A percentile compares a stretch with the other conserved stretches of the same genome.
These are phyloP conservation scores for Megaceryle torquata DNA, from an alignment of 2,113 vertebrate species.

Conservation along the genomic window DNA sequence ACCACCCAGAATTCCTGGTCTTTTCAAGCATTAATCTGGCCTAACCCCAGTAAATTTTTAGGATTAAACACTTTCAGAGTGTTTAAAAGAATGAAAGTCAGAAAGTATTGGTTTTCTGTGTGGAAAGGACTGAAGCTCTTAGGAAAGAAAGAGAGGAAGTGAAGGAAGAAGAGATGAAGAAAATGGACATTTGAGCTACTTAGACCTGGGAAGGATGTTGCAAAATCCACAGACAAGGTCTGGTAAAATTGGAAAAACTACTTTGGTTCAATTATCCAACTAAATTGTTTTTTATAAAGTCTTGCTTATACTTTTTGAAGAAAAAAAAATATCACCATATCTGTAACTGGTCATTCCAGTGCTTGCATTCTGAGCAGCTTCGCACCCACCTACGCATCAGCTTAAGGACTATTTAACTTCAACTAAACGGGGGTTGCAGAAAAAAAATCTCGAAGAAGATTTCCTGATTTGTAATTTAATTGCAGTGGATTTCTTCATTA, in stretches of 20 bases:
- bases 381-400: no score
- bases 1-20: background rate
- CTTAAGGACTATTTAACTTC: background rate
- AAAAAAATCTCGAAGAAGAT: background rate
- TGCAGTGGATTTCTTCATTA: background rate
- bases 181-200: background rate
- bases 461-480: background rate
- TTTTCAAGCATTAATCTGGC: background rate
- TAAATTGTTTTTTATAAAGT: background rate
- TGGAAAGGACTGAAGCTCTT: background rate
- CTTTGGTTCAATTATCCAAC: background rate
- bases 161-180: background rate
- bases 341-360: background rate
- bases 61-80: background rate
- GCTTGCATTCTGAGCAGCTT: background rate
- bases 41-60: background rate
- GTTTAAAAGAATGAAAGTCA: background rate
- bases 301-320: background rate
- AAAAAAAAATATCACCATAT: background rate
- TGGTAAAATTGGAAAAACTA: background rate
- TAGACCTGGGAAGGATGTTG: background rate
- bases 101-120: background rate
- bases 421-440: background rate
- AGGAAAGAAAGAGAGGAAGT: background rate
- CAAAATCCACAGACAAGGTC: background rate